Conservation (phyloP, 2,888 invertebrate genomes). For the Antitype chi region DNA sequence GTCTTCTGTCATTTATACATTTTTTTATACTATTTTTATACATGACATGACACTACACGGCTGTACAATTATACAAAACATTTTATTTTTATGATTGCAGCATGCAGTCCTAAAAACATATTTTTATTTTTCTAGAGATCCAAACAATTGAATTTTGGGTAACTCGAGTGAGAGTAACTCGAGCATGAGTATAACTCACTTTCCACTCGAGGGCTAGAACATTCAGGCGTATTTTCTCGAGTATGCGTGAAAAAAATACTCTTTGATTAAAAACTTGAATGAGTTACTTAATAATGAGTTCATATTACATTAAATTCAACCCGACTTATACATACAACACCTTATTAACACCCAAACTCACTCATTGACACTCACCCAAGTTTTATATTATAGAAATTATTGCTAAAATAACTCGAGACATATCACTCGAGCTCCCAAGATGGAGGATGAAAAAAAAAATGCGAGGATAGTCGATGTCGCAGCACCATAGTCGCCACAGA, state of each 20-base stretch:
- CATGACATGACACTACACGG: conserved; percentile 50
- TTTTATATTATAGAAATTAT: conserved; percentile 42
- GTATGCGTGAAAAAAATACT: conserved; percentile 15
- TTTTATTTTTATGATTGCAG: conserved; percentile 48
- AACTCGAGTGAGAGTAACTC: conserved; percentile 42
- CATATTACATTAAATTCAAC: conserved; percentile 52
- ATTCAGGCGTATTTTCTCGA: background rate
- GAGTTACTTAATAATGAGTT: conserved; percentile 37
- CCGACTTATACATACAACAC: conserved; percentile 57
- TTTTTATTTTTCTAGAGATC: conserved; percentile 61
- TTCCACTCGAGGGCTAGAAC: conserved; percentile 4
- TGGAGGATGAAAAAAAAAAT: conserved; percentile 59
- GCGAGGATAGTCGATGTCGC: conserved; percentile 69
- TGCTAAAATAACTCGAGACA: conserved; percentile 43
- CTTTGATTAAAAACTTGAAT: conserved; percentile 45
- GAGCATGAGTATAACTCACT: conserved; percentile 28
- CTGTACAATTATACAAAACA: conserved; percentile 65
- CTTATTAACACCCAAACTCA: conserved; percentile 31
- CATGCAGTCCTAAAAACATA: conserved; percentile 38
- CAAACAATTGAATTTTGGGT: conserved; percentile 43
- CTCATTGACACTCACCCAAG: conserved; percentile 47
- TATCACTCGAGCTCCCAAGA: conserved; percentile 49
- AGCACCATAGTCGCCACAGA: conserved; percentile 70
- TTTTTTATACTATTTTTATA: conserved; percentile 55
- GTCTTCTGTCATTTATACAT: conserved; percentile 61